Conservation (phyloP, 2,113 vertebrate species). For the Boulengeromyrus knoepffleri region DNA sequence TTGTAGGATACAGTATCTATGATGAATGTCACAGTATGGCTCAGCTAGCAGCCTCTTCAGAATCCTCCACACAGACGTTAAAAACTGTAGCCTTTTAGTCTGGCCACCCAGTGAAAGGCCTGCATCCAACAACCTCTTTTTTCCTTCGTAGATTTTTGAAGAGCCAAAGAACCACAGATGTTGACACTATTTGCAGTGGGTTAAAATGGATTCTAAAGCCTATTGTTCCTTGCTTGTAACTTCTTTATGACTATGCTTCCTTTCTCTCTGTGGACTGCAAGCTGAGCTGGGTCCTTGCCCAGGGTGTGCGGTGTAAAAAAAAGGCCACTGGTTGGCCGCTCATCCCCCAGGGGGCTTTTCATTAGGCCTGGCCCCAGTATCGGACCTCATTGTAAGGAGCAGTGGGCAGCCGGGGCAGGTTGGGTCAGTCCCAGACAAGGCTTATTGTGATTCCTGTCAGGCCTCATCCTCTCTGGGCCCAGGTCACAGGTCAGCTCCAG, state of each 20-base stretch:
- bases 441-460: constrained; percentile 55
- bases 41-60: constrained; percentile 61
- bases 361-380: constrained; percentile 66
- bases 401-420: constrained; percentile 80
- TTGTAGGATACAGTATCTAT: constrained; percentile 58
- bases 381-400: constrained; percentile 75
- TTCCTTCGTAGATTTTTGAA: constrained; percentile 40
- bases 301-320: constrained; percentile 65
- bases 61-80: constrained; percentile 63
- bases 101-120: constrained; percentile 67
- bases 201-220: constrained; percentile 87
- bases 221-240: constrained; percentile 81
- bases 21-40: constrained; percentile 60
- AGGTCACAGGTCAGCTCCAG: constrained; percentile 74
- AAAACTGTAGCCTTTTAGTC: constrained; percentile 79
- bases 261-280: constrained; percentile 52
- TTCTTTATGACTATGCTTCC: constrained; percentile 75
- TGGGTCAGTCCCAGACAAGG: constrained; percentile 59
- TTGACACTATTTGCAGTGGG: constrained; percentile 81
- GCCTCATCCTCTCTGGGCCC: constrained; percentile 42
- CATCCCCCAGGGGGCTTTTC: constrained; percentile 72
- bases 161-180: constrained; percentile 79
- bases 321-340: constrained; percentile 68
- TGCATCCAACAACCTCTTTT: constrained; percentile 37
- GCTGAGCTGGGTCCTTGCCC: constrained; percentile 49